phyloP scores from a whole-genome alignment of 1,140 invertebrate species.

The Dysdera silvatica region DNA sequence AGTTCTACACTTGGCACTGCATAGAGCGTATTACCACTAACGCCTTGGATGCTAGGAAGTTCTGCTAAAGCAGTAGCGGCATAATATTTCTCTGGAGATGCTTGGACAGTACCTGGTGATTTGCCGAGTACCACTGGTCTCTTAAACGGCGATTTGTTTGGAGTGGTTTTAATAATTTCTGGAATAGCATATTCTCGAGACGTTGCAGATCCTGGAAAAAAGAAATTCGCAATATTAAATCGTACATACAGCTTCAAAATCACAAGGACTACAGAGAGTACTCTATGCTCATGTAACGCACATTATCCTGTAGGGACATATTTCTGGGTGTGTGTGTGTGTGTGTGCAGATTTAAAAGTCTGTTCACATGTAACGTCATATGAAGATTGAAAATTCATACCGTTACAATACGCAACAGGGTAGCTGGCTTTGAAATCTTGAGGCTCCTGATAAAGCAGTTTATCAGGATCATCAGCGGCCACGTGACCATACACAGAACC shows the following conservation, averaged over 20 bases:
- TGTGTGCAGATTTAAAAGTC: too few species aligned
- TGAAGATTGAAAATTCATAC: slow-evolving; percentile 27
- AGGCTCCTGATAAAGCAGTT: slow-evolving; percentile 41
- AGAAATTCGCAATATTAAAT: too few species aligned
- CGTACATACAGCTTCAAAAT: too few species aligned
- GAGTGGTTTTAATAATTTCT: slow-evolving; percentile 29
- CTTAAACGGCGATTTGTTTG: slow-evolving; percentile 31
- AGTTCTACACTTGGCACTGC: slow-evolving; percentile 49
- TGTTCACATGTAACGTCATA: not conserved
- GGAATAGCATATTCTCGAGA: slow-evolving; percentile 53
- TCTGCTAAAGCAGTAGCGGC: slow-evolving; percentile 51
- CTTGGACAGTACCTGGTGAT: slow-evolving; percentile 55
- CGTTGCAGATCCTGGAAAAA: slow-evolving; percentile 49
- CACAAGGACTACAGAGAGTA: too few species aligned
- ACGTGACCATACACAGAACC: slow-evolving; percentile 52
- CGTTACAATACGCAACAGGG: slow-evolving; percentile 40
- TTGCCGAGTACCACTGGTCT: slow-evolving; percentile 51
- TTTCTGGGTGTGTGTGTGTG: too few species aligned
- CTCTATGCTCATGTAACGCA: too few species aligned
- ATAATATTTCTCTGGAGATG: slow-evolving; percentile 66
- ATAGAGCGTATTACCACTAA: slow-evolving; percentile 48
- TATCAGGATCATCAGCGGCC: slow-evolving; percentile 47
- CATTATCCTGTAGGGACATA: too few species aligned
- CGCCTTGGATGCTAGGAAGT: slow-evolving; percentile 45
- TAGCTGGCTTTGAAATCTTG: slow-evolving; percentile 38